These are phyloP conservation scores for Hassar affinis DNA, from an alignment of 2,113 vertebrate genomes.

Conservation along the genomic window DNA sequence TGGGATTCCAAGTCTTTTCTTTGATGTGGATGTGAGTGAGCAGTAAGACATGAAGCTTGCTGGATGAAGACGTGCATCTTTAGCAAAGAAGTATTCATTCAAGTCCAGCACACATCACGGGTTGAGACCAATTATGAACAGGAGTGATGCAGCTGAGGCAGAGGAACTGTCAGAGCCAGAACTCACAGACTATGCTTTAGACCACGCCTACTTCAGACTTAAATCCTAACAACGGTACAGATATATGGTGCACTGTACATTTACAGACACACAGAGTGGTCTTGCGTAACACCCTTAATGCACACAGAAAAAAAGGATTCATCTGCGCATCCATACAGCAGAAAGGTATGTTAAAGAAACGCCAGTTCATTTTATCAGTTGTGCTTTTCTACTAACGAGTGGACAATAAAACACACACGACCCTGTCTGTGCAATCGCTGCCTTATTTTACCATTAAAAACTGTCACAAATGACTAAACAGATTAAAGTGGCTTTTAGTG, in stretches of 20 bases:
- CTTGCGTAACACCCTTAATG: background rate
- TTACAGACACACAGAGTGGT: background rate
- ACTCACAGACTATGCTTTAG: background rate
- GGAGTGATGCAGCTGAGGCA: background rate
- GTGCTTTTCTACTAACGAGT: background rate
- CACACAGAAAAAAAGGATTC: background rate
- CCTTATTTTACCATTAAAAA: background rate
- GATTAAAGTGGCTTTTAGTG: conserved; percentile 32
- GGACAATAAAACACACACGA: background rate
- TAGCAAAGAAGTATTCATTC: background rate
- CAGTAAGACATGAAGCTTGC: background rate
- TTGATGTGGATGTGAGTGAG: background rate
- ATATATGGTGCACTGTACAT: background rate
- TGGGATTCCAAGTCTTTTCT: background rate
- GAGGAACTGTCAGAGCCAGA: background rate
- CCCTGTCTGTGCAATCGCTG: background rate
- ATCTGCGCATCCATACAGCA: too few relatives aligned
- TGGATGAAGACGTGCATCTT: too few relatives aligned
- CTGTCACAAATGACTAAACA: background rate
- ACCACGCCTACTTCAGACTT: too few relatives aligned
- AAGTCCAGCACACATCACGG: background rate
- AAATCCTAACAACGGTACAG: background rate
- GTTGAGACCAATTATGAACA: background rate
- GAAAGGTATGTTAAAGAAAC: background rate
- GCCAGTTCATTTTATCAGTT: background rate